Conservation (phyloP, 1,140 invertebrate genomes). For the Lordiphosa clarofinis region DNA sequence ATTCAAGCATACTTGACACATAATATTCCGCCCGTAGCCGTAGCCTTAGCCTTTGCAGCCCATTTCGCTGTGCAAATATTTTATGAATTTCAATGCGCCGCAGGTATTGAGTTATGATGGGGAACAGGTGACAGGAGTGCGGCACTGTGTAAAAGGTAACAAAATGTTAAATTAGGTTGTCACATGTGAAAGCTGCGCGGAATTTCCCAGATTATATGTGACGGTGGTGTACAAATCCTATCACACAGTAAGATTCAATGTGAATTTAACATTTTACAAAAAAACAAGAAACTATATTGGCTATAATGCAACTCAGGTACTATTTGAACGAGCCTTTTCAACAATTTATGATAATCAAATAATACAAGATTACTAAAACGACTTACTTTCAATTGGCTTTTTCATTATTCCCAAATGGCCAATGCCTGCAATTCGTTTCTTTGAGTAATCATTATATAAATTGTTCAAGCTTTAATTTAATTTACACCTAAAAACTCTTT, state of each 20-base stretch:
- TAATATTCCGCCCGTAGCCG: slow-evolving; percentile 61
- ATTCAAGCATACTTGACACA: slow-evolving; percentile 76
- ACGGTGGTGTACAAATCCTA: slow-evolving; percentile 6
- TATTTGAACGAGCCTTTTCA: too few relatives aligned
- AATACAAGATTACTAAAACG: too few relatives aligned
- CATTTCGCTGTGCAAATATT: slow-evolving; percentile 72
- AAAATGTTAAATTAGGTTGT: slow-evolving; percentile 76
- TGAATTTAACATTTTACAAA: too few relatives aligned
- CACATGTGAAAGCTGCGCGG: slow-evolving; percentile 44
- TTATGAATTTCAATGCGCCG: slow-evolving; percentile 74
- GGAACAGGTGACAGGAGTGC: slow-evolving; percentile 55
- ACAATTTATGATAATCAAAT: too few relatives aligned
- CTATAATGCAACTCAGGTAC: too few relatives aligned
- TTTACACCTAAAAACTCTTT: neutral
- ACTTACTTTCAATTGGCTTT: too few relatives aligned
- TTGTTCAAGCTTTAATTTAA: neutral
- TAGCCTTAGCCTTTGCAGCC: slow-evolving; percentile 42
- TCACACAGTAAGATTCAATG: too few relatives aligned
- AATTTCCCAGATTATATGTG: slow-evolving; percentile 1
- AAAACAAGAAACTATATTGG: too few relatives aligned
- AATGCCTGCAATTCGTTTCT: too few relatives aligned
- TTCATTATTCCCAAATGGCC: too few relatives aligned
- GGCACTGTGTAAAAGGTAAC: slow-evolving; percentile 65
- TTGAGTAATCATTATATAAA: too few relatives aligned
- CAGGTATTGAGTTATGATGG: slow-evolving; percentile 20